Percentiles rank a stretch among this genome's conserved stretches.
Conservation (phyloP, 1,140 invertebrate species). For the Tetramorium parvispinum region DNA sequence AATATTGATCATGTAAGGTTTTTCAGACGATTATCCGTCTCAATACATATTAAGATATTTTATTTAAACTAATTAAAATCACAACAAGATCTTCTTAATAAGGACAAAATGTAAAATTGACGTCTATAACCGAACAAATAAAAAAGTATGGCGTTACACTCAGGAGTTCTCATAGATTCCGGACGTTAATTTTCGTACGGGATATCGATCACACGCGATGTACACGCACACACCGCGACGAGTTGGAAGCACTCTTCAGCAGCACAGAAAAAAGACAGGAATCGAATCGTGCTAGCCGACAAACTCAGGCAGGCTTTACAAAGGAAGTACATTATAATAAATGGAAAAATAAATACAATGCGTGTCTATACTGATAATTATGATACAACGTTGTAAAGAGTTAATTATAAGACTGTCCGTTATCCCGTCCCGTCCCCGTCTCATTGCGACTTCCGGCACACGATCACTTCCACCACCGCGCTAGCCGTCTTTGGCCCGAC, state of each 20-base stretch:
- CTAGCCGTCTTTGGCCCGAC: slow-evolving; percentile 16
- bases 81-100: slow-evolving; percentile 20
- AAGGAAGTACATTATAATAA: slow-evolving; percentile 79
- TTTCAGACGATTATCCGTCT: not conserved
- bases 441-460: slow-evolving; percentile 72
- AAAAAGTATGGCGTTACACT: slow-evolving; percentile 42
- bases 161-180: slow-evolving; percentile 14
- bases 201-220: slow-evolving; percentile 38
- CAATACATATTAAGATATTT: slow-evolving; percentile 46
- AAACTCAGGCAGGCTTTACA: slow-evolving; percentile 71
- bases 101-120: slow-evolving; percentile 49
- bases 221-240: slow-evolving; percentile 31
- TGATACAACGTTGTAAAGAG: slow-evolving; percentile 80
- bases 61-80: slow-evolving; percentile 55
- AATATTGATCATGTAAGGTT: not conserved
- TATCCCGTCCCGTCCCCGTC: slow-evolving; percentile 51
- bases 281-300: slow-evolving; percentile 7
- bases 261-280: not conserved
- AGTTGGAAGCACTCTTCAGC: slow-evolving; percentile 21
- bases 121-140: slow-evolving; percentile 36
- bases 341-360: slow-evolving; percentile 84
- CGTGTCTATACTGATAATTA: slow-evolving; percentile 82
- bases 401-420: slow-evolving; percentile 59
- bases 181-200: slow-evolving; percentile 24
- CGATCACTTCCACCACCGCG: slow-evolving; percentile 62